Evolutionary conservation across 2,888 invertebrate genomes (phyloP), one percentile per base, ranked within the genome.

Genomic region (Agrotis ipsilon): DNA sequence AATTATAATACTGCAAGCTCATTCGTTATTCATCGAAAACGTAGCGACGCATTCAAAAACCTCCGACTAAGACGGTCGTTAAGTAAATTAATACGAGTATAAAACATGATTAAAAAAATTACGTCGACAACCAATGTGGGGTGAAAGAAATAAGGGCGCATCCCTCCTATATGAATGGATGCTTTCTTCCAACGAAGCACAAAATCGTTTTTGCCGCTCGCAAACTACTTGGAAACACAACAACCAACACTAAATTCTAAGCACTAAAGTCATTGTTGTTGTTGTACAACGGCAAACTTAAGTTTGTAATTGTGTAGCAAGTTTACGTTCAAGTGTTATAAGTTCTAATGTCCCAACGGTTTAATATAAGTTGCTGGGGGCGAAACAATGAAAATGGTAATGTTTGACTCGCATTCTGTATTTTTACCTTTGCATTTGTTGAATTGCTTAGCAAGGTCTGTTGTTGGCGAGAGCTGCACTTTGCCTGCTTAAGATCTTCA

Each of bases 91-190:
- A 96, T 96, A 94, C 92, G 93, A 92, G 91, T 93, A 96, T 96
- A 96, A 96, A 96, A 90, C 93, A 96, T 95, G 96, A 96, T 96
- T 96, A 95, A 96, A 96, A 96, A 96, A 95, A 96, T 94, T 95
- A 94, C 93, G 89, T 86, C 92, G 92, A 94, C 94, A 92, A 87
- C 88, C 87, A 84, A 87, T 86, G 87, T 89, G 90, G 90, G 90
- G 84, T 72, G 89, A 84, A 84, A 83, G 83, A 82, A 86, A 81
- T 86, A 85, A 89, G 94, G 94, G 94, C 84, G 87, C 92, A 90
- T 93, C 94, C 94, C 94, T 89, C 78, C 68, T 80, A 87, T 90
- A 92, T 93, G 92, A 91, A 93, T 92, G 89, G 89, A 91, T 91
- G 86, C 89, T 92, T 94, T 93, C 94, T 93, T 91, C 87, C 82